phyloP scores from a whole-genome alignment of 2,888 invertebrate genomes.

The Rhingia rostrata region DNA sequence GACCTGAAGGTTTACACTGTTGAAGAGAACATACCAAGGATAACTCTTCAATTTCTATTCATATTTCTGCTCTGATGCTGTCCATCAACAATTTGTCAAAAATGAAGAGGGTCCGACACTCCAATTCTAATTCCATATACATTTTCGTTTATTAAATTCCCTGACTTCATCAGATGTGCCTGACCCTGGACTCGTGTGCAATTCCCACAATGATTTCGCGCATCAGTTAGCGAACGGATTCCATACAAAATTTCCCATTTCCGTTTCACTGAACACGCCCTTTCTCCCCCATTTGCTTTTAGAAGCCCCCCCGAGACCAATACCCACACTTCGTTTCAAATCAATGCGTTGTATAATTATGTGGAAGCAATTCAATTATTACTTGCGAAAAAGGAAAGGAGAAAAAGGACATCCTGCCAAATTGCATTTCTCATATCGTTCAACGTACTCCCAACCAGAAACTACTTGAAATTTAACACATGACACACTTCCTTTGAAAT shows the following conservation, averaged over 20 bases:
- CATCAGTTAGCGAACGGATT: constrained; percentile 18
- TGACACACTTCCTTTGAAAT: constrained; percentile 65
- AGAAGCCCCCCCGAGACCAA: not conserved
- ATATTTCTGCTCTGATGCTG: too few relatives aligned
- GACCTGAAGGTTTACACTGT: not conserved
- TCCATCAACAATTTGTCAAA: too few relatives aligned
- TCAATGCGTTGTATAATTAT: constrained; percentile 45
- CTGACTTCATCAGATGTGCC: not conserved
- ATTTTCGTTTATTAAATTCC: not conserved
- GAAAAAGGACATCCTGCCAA: constrained; percentile 9
- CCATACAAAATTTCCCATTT: not conserved
- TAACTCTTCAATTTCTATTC: too few relatives aligned
- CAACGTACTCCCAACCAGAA: constrained; percentile 19
- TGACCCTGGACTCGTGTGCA: not conserved
- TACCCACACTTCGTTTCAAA: constrained; percentile 3
- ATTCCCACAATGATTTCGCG: constrained; percentile 17
- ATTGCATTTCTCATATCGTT: constrained; percentile 31
- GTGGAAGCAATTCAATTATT: constrained; percentile 44
- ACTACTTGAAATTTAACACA: constrained; percentile 58
- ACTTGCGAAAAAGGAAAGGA: not conserved
- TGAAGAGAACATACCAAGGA: too few relatives aligned
- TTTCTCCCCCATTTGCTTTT: constrained; percentile 1
- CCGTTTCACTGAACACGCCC: not conserved
- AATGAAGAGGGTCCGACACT: too few relatives aligned
- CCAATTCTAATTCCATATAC: not conserved